Evolutionary conservation across 2,797 vertebrate species (phyloP).

Genomic region (Pristis pectinata): DNA sequence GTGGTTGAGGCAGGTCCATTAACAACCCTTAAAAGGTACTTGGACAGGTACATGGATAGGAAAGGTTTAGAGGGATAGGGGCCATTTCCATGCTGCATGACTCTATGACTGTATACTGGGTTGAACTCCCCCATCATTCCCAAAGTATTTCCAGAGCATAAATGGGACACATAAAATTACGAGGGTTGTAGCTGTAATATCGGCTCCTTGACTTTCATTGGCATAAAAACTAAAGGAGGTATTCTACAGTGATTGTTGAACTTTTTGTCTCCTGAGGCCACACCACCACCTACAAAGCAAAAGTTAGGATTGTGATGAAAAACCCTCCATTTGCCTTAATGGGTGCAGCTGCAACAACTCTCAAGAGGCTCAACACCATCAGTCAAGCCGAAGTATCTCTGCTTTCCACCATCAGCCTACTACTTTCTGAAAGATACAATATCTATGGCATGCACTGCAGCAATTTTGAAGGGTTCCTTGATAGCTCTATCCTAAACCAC

Average conservation of each 20-base stretch:
- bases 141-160: not conserved
- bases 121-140: no score
- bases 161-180: not conserved
- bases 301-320: not conserved
- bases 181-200: not conserved
- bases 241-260: not conserved
- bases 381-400: not conserved
- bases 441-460: not conserved
- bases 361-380: not conserved
- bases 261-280: not conserved
- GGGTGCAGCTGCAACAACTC: not conserved
- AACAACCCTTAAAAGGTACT: no score
- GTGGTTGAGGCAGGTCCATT: no score
- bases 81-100: no score
- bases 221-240: not conserved
- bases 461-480: not conserved
- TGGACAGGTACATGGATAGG: no score
- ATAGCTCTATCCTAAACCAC: not conserved
- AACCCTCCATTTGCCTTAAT: not conserved
- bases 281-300: not conserved
- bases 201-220: not conserved
- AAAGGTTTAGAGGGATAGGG: no score
- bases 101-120: no score
- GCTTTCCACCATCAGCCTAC: not conserved
- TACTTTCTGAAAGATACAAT: not conserved